These are phyloP conservation scores for Drosophila erecta DNA, from an alignment of 1,140 invertebrate species.

Conservation along the genomic window DNA sequence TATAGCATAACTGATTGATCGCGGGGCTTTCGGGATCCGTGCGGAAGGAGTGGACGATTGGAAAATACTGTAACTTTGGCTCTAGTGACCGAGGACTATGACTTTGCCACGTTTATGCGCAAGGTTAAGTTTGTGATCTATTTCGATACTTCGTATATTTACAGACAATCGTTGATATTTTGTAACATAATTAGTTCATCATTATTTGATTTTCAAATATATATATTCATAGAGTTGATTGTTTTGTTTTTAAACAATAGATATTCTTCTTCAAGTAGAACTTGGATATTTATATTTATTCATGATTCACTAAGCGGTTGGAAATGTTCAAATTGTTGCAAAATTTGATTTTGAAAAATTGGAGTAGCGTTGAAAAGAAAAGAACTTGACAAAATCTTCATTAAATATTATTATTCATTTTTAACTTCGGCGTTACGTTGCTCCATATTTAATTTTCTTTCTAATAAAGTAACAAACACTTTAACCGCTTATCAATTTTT, in stretches of 20 bases:
- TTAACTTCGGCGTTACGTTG: no score
- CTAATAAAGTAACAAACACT: no score
- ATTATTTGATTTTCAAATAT: neutral
- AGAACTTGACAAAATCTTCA: no score
- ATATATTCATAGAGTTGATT: neutral
- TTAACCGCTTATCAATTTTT: no score
- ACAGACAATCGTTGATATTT: neutral
- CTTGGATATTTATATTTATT: neutral
- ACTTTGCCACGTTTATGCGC: constrained; percentile 7
- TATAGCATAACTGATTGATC: constrained; percentile 15
- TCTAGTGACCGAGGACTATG: no score
- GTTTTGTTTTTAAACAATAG: neutral
- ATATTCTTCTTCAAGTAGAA: neutral
- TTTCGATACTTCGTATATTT: constrained; percentile 3
- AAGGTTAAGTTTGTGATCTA: no score
- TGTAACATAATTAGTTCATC: neutral
- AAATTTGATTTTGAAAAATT: no score
- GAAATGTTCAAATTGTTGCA: no score
- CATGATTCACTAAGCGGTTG: neutral
- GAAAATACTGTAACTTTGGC: constrained; percentile 5
- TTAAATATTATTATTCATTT: no score
- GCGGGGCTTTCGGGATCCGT: constrained; percentile 10
- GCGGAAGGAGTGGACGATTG: neutral
- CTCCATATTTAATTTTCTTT: no score
- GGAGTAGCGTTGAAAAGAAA: no score